Conservation (phyloP, 2,113 vertebrate genomes). For the Sylvia atricapilla region DNA sequence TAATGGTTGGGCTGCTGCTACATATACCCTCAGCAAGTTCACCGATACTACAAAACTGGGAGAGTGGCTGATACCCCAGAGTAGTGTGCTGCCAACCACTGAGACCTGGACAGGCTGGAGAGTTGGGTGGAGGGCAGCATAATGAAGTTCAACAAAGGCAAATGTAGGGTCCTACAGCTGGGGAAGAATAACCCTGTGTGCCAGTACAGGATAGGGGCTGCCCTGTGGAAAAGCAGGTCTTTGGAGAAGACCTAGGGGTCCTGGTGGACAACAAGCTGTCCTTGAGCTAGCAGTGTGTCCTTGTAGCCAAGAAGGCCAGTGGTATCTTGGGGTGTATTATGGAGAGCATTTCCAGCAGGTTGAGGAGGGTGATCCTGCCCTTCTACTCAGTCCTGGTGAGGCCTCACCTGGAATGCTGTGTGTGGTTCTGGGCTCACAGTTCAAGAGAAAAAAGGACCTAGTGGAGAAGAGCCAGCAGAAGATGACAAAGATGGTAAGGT, state of each 20-base stretch:
- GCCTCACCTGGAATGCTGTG: background rate
- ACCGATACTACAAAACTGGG: background rate
- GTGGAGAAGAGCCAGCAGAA: background rate
- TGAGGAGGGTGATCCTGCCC: background rate
- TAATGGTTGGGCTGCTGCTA: too few species aligned
- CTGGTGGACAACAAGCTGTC: background rate
- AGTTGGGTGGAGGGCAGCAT: background rate
- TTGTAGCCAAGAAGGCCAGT: background rate
- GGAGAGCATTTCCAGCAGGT: too few species aligned
- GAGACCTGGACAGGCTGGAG: background rate
- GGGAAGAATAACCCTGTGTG: rapidly evolving
- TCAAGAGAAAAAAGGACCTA: background rate
- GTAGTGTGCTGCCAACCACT: background rate
- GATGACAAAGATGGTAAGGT: rapidly evolving
- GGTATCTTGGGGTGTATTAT: background rate
- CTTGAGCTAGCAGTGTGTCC: background rate
- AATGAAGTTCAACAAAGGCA: background rate
- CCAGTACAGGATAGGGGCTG: background rate
- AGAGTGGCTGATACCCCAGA: background rate
- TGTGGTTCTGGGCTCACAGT: background rate
- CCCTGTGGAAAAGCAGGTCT: background rate
- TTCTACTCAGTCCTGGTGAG: background rate
- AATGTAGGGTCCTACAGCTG: background rate
- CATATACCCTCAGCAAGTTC: background rate
- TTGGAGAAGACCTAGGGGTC: background rate